Evolutionary conservation across 2,113 vertebrate species (phyloP).

Genomic region (Macrotis lagotis): DNA sequence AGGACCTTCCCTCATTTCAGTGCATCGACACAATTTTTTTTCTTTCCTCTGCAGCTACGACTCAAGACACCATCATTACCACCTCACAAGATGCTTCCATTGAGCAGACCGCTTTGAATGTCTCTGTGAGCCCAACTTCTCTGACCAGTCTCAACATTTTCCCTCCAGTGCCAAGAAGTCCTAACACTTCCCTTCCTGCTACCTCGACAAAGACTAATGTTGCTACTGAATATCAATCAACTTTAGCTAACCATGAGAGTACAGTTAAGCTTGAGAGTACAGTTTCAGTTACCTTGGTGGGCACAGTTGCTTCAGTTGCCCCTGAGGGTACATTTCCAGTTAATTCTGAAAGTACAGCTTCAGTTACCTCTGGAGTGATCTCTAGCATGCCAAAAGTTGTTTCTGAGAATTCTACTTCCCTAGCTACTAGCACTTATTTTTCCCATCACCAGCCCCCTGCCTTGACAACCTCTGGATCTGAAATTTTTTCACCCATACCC

Average conservation of each 20-base stretch:
- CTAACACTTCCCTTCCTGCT: not conserved
- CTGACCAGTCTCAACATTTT: not conserved
- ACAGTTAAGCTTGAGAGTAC: not conserved
- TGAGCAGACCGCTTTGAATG: not conserved
- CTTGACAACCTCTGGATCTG: not conserved
- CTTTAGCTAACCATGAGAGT: not conserved
- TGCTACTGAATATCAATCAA: not conserved
- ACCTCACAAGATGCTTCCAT: not conserved
- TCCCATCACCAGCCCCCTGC: not conserved
- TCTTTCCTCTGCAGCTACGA: not conserved
- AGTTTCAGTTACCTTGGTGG: not conserved
- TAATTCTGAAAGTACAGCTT: not conserved
- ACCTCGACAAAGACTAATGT: not conserved
- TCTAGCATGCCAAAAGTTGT: not conserved
- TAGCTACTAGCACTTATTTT: not conserved
- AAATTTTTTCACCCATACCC: not conserved
- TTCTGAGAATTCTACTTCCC: not conserved
- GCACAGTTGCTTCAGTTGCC: not conserved
- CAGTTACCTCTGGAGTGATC: not conserved
- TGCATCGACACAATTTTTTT: not conserved
- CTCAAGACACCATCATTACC: rapidly evolving
- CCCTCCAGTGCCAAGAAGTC: not conserved
- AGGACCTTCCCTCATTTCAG: not conserved
- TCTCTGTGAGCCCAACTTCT: not conserved
- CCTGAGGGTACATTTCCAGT: not conserved